Evolutionary conservation across 2,797 vertebrate genomes (phyloP).

Genomic region (Malacoraja senta): DNA sequence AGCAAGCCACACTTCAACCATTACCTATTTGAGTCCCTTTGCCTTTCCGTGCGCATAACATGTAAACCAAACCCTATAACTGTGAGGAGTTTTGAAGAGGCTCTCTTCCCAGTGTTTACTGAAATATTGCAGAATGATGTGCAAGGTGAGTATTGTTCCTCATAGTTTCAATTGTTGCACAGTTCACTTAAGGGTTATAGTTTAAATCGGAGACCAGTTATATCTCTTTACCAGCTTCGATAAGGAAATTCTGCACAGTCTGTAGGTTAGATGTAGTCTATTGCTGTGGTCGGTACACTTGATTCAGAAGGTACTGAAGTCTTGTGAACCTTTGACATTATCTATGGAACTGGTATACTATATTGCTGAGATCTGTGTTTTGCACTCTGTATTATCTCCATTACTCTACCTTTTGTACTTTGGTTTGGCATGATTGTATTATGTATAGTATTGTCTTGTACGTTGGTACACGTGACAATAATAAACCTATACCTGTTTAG

Average conservation of each 20-base stretch:
- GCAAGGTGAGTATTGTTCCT: slow-evolving; percentile 66
- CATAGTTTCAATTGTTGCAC: background rate
- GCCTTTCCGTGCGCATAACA: slow-evolving; percentile 88
- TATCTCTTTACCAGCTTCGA: background rate
- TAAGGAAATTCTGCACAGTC: background rate
- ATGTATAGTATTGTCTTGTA: no score
- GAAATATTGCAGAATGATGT: slow-evolving; percentile 96
- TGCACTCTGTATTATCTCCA: no score
- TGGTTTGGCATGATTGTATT: no score
- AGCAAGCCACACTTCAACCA: slow-evolving; percentile 99
- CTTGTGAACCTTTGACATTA: no score
- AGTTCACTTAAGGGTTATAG: background rate
- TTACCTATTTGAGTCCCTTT: slow-evolving; percentile 97
- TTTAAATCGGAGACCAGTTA: background rate
- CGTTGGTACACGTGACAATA: no score
- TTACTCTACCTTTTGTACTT: no score
- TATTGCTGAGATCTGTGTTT: no score
- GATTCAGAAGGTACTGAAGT: background rate
- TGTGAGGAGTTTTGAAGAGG: slow-evolving; percentile 87
- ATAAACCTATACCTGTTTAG: no score
- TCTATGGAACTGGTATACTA: no score
- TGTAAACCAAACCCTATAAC: slow-evolving; percentile 83
- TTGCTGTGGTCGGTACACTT: background rate
- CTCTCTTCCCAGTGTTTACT: slow-evolving; percentile 92
- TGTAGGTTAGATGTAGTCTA: background rate